Evolutionary conservation across 2,888 invertebrate species (phyloP).

Genomic region (Pyrochroa serraticornis): DNA sequence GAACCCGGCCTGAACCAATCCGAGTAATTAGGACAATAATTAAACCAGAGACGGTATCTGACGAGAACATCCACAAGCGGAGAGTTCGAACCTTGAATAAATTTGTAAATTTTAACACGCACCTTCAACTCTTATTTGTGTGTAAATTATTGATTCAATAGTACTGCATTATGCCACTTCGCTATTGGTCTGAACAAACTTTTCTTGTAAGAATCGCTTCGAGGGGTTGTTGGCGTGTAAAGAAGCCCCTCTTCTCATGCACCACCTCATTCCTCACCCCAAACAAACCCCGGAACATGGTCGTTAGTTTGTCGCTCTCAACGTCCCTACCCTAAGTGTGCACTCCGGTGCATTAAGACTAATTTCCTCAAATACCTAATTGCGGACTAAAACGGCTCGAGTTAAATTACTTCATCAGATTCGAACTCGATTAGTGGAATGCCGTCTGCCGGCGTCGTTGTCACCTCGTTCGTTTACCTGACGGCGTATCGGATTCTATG

Average conservation of each 20-base stretch:
- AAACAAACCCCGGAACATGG: not conserved
- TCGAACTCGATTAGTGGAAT: not conserved
- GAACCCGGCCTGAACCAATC: too few relatives aligned
- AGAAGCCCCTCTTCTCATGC: not conserved
- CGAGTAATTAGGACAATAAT: too few relatives aligned
- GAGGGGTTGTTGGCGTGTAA: too few relatives aligned
- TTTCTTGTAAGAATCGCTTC: too few relatives aligned
- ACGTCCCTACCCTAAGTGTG: not conserved
- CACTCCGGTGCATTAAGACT: constrained; percentile 7
- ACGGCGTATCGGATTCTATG: constrained; percentile 2
- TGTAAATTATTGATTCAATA: too few relatives aligned
- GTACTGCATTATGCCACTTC: too few relatives aligned
- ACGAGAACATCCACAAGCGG: too few relatives aligned
- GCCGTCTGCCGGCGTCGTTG: not conserved
- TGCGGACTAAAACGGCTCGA: constrained; percentile 10
- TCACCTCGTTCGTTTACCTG: not conserved
- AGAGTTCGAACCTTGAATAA: too few relatives aligned
- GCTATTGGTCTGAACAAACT: too few relatives aligned
- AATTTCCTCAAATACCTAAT: constrained; percentile 22
- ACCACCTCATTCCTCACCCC: not conserved
- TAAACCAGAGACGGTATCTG: too few relatives aligned
- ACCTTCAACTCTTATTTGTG: too few relatives aligned
- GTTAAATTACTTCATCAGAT: constrained; percentile 1
- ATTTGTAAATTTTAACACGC: too few relatives aligned
- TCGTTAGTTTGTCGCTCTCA: not conserved